phyloP scores from a whole-genome alignment of 2,888 invertebrate genomes.

The Thysanoteuthis rhombus region DNA sequence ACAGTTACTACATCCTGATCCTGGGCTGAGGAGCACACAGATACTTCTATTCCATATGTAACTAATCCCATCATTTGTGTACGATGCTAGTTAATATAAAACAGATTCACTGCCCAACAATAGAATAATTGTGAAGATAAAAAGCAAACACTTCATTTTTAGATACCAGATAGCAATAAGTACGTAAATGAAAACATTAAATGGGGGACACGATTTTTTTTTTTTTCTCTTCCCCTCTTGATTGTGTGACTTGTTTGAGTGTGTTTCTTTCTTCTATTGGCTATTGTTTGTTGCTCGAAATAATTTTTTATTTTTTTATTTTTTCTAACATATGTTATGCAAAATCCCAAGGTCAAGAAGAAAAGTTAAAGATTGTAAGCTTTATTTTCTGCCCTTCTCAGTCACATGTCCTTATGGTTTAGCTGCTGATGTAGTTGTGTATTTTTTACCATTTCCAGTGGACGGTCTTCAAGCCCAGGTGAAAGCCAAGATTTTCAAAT shows the following conservation, averaged over 20 bases:
- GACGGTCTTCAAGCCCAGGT: no score
- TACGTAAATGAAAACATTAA: not conserved
- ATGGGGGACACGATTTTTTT: not conserved
- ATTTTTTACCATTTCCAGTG: no score
- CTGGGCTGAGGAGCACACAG: no score
- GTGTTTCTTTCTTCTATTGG: not conserved
- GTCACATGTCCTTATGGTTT: not conserved
- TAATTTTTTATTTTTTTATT: not conserved
- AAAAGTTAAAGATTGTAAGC: not conserved
- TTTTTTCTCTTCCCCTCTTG: not conserved
- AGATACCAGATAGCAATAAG: not conserved
- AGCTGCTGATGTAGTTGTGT: not conserved
- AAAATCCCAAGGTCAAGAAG: not conserved
- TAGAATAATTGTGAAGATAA: not conserved
- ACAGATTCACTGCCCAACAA: not conserved
- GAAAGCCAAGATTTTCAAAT: no score
- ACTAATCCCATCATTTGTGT: no score
- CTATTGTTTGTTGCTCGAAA: not conserved
- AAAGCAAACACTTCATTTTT: not conserved
- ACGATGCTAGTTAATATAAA: no score
- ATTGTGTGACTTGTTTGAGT: not conserved
- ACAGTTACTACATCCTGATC: no score
- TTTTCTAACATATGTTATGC: not conserved
- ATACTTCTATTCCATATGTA: no score
- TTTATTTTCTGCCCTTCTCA: not conserved